Evolutionary conservation across 2,888 invertebrate genomes (phyloP).

Genomic region (Nomada hirtipes): DNA sequence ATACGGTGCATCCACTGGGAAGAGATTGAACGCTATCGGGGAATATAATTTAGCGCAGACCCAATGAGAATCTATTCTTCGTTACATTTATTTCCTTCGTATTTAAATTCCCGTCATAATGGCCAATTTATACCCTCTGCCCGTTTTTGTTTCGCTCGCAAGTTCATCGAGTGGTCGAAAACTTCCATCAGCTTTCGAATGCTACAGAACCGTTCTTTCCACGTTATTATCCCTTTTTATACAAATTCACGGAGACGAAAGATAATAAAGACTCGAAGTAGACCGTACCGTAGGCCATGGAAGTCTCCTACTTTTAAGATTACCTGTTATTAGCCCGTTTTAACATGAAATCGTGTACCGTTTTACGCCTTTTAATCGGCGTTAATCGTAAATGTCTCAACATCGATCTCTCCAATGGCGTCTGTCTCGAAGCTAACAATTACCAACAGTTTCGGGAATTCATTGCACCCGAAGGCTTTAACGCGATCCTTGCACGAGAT

Average conservation of each 20-base stretch:
- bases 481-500: not conserved
- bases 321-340: constrained; percentile 38
- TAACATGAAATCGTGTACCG: constrained; percentile 3
- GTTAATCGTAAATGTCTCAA: constrained; percentile 62
- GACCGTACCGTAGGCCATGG: not conserved
- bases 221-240: constrained; percentile 1
- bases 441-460: constrained; percentile 54
- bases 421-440: constrained; percentile 61
- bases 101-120: not conserved
- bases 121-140: no score
- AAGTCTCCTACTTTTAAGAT: constrained; percentile 1
- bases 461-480: constrained; percentile 37
- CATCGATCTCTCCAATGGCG: constrained; percentile 61
- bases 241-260: constrained; percentile 4
- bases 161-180: not conserved
- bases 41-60: constrained; percentile 14
- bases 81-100: not conserved
- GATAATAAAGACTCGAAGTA: constrained; percentile 31
- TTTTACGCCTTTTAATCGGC: constrained; percentile 11
- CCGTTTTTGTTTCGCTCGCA: not conserved
- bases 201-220: not conserved
- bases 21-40: constrained; percentile 26
- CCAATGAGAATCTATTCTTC: constrained; percentile 9
- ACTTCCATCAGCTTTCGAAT: not conserved
- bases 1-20: constrained; percentile 28